Evolutionary conservation across 2,113 vertebrate genomes (phyloP), one percentile per base, ranked within the genome.

Genomic region (Brachypteracias leptosomus): DNA sequence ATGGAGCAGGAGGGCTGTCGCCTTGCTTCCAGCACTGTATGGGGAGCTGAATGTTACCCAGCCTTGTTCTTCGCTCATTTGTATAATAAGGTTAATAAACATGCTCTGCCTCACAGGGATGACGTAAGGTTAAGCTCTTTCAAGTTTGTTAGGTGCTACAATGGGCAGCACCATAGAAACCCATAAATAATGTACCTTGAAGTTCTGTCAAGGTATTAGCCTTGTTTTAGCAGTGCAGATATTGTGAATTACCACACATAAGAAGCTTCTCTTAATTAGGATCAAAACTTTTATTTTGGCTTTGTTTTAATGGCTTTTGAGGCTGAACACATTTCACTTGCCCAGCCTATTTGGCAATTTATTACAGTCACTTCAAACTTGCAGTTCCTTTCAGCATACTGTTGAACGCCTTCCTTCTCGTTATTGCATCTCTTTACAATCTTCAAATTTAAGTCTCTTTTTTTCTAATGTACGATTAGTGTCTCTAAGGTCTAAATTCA

Each of bases 151-250:
- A 80, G 63, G 33, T 91, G 49, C 67, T 73, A 66, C 91, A 88
- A 93, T 80, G 51, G 47, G 51, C 59, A 88, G 47, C 67, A 90
- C 63, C 14, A 44, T 44, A 88, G 76, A 90, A 94, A 95, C 75
- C 75, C 65, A 77, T 91, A 95, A 96, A 96, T 74, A 71, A 70
- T 77, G 21, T 62, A 61, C 91, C 91, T 97, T 96, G 91, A 95
- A 95, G 85, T 96, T 95, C 82, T 90, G 67, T 96, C 0, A 7
- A 88, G 85, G 89, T 70, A 90, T 96, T 89, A 93, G 55, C 59
- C 72, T 88, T 91, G 73, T 89, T 95, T 93, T 90, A 89, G 55
- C 76, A 92, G 72, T 89, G 68, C 47, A 91, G 78, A 85, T 94
- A 81, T 88, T 96, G 68, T 62, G 71, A 93, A 63, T 91, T 96